Evolutionary conservation across 2,888 invertebrate genomes (phyloP), one percentile per base, ranked within the genome.

Genomic region (Drosophila quasianomalipes): DNA sequence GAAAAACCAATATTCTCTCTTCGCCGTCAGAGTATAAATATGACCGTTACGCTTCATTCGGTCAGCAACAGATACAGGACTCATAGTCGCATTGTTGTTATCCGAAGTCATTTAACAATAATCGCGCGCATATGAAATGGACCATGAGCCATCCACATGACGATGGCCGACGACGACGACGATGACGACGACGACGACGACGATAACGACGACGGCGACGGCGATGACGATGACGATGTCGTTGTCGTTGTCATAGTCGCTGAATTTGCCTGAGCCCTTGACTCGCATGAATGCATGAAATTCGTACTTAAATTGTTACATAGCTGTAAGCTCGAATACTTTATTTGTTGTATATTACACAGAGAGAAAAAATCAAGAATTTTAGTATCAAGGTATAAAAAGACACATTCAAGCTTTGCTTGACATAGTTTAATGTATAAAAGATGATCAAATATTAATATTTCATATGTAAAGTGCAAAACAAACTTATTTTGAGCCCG

Each of bases 21-120:
- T 9, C 22, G 16, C 2, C 2, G 9, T 47, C 26, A 47, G 47
- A 47, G 47, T 47, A 57, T 37, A 31, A n/a, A 81, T 70, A 64
- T 76, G 67, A 59, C 74, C 79, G 70, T 69, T 64, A 70, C 66
- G 82, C 76, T 76, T 79, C 84, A 76, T 81, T 83, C 74, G 81
- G 57, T 52, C 81, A 70, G 65, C 83, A 71, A 70, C 79, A 70
- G 65, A 63, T 60, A 73, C 62, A 61, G 66, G 64, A 71, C 47
- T 63, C 73, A 81, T 74, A 74, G 54, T 49, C 62, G 41, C 53
- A 59, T 5, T 52, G 65, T 44, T 76, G 63, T 63, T 74, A 63
- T 72, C 58, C 79, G 47, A 68, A 83, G 75, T 85, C 81, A 85
- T 79, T 85, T 83, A 79, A 76, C 83, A 81, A 83, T 88, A 88